Conservation (phyloP, 2,888 invertebrate species). For the Bruchidius siliquastri region DNA sequence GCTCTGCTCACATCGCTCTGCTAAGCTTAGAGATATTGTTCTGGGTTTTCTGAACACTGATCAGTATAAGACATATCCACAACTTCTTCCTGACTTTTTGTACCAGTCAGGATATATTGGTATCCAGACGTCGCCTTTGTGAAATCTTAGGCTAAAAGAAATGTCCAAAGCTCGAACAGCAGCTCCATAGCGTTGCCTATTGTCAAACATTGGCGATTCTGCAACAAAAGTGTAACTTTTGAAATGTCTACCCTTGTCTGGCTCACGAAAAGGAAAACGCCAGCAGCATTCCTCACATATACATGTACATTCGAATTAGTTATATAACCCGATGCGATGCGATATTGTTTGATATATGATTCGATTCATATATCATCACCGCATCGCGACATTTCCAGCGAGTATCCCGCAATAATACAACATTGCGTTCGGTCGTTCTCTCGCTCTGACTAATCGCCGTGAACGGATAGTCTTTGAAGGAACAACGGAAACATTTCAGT, state of each 20-base stretch:
- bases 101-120: too few species aligned
- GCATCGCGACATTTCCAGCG: slow-evolving; percentile 34
- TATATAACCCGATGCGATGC: slow-evolving; percentile 7
- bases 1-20: too few species aligned
- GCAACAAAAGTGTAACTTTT: background rate
- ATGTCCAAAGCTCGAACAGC: too few species aligned
- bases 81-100: too few species aligned
- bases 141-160: too few species aligned
- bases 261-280: slow-evolving; percentile 15
- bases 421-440: background rate
- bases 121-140: too few species aligned
- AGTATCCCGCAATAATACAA: background rate
- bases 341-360: slow-evolving; percentile 44
- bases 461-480: slow-evolving; percentile 37
- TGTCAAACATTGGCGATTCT: background rate
- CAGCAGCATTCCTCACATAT: slow-evolving; percentile 13
- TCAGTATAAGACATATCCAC: too few species aligned
- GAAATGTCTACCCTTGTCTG: background rate
- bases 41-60: too few species aligned
- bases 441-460: slow-evolving; percentile 42
- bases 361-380: slow-evolving; percentile 44
- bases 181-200: too few species aligned
- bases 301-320: slow-evolving; percentile 25
- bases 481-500: slow-evolving; percentile 6
- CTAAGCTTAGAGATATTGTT: too few species aligned